phyloP scores from a whole-genome alignment of 2,888 invertebrate genomes.

The Cataglyphis livida region DNA sequence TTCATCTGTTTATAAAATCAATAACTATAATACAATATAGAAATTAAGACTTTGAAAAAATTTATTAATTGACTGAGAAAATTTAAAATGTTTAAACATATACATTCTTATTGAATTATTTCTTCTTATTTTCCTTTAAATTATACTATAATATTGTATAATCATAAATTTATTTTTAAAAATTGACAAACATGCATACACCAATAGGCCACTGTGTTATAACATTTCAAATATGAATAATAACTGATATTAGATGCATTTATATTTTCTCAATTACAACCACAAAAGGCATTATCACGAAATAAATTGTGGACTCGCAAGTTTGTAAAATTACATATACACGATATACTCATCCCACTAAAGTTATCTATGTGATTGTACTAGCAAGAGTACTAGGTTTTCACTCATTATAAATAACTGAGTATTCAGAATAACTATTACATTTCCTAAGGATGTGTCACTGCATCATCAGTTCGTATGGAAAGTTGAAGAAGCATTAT shows the following conservation, averaged over 20 bases:
- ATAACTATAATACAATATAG: neutral
- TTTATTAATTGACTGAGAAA: neutral
- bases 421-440: conserved; percentile 18
- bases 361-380: neutral
- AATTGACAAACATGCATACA: neutral
- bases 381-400: conserved; percentile 19
- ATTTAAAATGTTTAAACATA: neutral
- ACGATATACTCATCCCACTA: neutral
- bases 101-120: conserved; percentile 3
- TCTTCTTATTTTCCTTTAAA: neutral
- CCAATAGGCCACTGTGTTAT: neutral
- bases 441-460: neutral
- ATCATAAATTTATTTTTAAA: neutral
- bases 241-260: neutral
- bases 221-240: conserved; percentile 17
- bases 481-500: neutral
- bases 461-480: neutral
- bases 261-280: conserved; percentile 32
- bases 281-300: neutral
- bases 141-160: neutral
- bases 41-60: neutral
- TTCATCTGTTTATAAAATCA: neutral
- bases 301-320: conserved; percentile 27
- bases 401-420: conserved; percentile 30
- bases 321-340: neutral